phyloP scores from a whole-genome alignment of 2,797 vertebrate genomes.

The Podarcis siculus region DNA sequence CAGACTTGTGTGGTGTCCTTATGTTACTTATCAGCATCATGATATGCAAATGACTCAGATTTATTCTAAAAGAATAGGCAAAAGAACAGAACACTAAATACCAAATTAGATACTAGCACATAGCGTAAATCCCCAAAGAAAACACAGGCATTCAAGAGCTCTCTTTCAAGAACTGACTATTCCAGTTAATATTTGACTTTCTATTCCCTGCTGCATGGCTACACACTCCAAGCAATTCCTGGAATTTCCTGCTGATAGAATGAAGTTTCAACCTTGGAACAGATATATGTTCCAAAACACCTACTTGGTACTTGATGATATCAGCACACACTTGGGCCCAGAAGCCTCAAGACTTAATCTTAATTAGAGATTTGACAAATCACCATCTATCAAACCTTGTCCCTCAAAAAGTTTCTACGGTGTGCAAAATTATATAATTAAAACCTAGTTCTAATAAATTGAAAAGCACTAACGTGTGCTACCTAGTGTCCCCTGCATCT shows the following conservation, averaged over 20 bases:
- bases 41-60: slow-evolving; percentile 33
- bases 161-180: slow-evolving; percentile 19
- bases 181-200: slow-evolving; percentile 1
- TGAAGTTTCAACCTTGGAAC: background rate
- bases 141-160: slow-evolving; percentile 21
- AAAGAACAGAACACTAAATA: slow-evolving; percentile 28
- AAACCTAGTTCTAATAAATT: background rate
- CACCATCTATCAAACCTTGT: background rate
- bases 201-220: slow-evolving; percentile 9
- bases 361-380: background rate
- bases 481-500: too few species aligned
- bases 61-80: slow-evolving; percentile 25
- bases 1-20: slow-evolving; percentile 17
- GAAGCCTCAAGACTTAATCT: background rate
- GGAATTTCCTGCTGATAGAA: slow-evolving; percentile 28
- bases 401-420: background rate
- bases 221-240: slow-evolving; percentile 31
- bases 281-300: background rate
- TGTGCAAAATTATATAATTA: background rate
- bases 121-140: background rate
- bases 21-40: slow-evolving; percentile 17
- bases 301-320: background rate
- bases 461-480: background rate
- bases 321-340: background rate
- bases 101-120: slow-evolving; percentile 14